phyloP scores from a whole-genome alignment of 2,888 invertebrate species.

The Elmis aenea region DNA sequence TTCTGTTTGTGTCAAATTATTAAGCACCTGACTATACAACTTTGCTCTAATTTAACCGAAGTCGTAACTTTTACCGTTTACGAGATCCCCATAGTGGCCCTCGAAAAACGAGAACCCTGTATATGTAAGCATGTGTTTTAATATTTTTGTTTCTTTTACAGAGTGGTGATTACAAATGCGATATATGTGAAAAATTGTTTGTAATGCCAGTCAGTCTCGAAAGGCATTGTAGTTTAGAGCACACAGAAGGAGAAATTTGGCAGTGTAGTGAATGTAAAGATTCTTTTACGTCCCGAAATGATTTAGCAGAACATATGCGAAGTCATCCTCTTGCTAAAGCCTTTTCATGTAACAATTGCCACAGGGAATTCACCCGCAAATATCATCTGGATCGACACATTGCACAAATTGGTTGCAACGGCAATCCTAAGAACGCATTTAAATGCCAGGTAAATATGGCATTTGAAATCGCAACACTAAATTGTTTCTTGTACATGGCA shows the following conservation, averaged over 20 bases:
- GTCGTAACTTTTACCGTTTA: no score
- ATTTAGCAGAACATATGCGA: constrained; percentile 62
- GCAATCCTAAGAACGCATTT: constrained; percentile 49
- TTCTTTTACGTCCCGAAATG: constrained; percentile 57
- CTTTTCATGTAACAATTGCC: constrained; percentile 63
- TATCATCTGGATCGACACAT: constrained; percentile 71
- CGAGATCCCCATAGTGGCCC: no score
- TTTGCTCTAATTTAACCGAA: no score
- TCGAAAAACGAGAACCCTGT: no score
- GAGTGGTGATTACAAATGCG: constrained; percentile 53
- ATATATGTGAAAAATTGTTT: constrained; percentile 67
- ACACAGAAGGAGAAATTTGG: constrained; percentile 57
- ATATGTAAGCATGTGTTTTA: not conserved
- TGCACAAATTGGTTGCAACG: constrained; percentile 64
- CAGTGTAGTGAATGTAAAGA: constrained; percentile 64
- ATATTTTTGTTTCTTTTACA: constrained; percentile 25
- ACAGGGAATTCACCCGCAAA: constrained; percentile 67
- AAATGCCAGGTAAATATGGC: constrained; percentile 51
- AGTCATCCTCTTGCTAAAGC: constrained; percentile 59
- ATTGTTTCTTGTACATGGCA: no score
- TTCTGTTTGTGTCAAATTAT: no score
- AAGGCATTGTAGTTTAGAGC: constrained; percentile 64
- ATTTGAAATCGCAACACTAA: no score
- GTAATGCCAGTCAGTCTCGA: constrained; percentile 61
- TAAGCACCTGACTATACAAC: no score